Evolutionary conservation across 2,113 vertebrate genomes (phyloP), one percentile per base, ranked within the genome.

Genomic region (Telmatochromis sp.): DNA sequence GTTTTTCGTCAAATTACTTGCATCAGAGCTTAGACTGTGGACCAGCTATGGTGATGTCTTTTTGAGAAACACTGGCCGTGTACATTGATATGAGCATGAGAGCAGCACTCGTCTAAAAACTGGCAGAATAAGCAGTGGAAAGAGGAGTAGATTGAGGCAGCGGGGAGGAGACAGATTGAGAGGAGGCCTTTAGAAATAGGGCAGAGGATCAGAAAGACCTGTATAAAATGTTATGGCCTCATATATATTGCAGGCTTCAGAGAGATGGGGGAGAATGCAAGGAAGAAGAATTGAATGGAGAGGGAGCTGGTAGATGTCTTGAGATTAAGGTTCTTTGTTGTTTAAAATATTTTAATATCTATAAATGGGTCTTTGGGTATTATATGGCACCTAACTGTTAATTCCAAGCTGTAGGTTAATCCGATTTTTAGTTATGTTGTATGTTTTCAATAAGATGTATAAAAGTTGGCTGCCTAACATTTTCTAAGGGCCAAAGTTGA

Each of bases 401-500:
- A 63, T n/a, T 81, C 51, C 6, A 6, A 81, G 37, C 19, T 12
- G 57, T 15, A 58, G 17, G 33, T 12, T 63, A 0, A 12, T 45
- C 7, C 0, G 0, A 11, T 19, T 75, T 47, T 47, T 75, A 63
- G 15, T 60, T 13, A 19, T 81, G 9, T 15, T 26, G n/a, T 65
- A 28, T 9, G 78, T 53, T 80, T 54, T 10, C 45, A 17, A 33
- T 42, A 26, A 63, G 65, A 68, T 33, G 40, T 26, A 6, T 73
- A 1, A 6, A 70, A 45, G 23, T 73, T 35, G n/a, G 51, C 78
- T 51, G 73, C 89, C 14, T 88, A 89, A 81, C 83, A 70, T 90
- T 90, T 92, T 35, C 57, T 60, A 90, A 94, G 81, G 54, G 80
- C 42, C 53, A 86, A 51, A 91, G 84, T 80, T 83, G 8, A 81